Evolutionary conservation across 2,797 vertebrate species (phyloP), one percentile per base, ranked within the genome.

Genomic region (Sciurus vulgaris): DNA sequence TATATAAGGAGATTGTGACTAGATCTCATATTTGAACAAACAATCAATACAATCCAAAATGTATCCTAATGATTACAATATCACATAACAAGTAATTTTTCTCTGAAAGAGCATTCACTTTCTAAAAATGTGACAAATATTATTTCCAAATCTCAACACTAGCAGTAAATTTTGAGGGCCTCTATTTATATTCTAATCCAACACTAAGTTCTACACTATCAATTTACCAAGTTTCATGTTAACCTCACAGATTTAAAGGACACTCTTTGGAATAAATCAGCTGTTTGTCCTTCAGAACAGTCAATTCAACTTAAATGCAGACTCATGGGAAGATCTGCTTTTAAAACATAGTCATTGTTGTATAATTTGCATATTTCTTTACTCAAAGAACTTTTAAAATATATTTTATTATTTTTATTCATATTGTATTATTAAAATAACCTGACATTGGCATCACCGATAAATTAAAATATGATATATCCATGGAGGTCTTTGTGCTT

Each of bases 41-140:
- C 2, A 96, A 93, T 97, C 94, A 87, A 78, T 92, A 82, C 12
- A 93, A 54, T 41, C 30, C 12, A 83, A 85, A 92, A 54, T 94
- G 87, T 51, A 12, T 49, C 76, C 51, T 87, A 86, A 85, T 86
- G 59, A 94, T 96, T 76, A 76, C 30, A 94, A 85, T 2, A 5
- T 18, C n/a, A 89, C 28, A 15, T 87, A 76, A 78, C 61, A 95
- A 95, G 88, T 35, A 86, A 77, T 85, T 91, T 90, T 15, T 86
- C 86, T 92, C 38, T 59, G 41, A 24, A 87, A 95, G 96, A 94
- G 69, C 59, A 95, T 93, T 88, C 61, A 26, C 44, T 94, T 96
- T 97, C 70, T 95, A 94, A 90, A 93, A 96, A 93, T 26, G 5
- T 95, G 59, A 96, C 56, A 91, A 94, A 89, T 86, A 94, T 76